Percentiles rank a stretch among this genome's conserved stretches.
Conservation (phyloP, 2,113 vertebrate genomes). For the Maccullochella peelii region DNA sequence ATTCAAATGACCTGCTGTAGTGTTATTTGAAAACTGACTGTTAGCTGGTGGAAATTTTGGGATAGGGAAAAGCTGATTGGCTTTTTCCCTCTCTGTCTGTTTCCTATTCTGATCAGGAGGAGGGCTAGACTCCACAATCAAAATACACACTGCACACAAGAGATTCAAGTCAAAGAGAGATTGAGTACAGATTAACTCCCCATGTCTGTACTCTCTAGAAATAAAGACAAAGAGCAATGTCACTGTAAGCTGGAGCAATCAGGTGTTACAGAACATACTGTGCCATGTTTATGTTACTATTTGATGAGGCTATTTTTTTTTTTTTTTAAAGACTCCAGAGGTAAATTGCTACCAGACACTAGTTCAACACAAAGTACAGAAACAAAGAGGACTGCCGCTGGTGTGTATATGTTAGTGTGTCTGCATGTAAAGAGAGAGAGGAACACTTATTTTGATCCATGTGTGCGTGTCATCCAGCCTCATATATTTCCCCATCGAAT, state of each 20-base stretch:
- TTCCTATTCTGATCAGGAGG: slow-evolving; percentile 21
- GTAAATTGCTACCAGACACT: background rate
- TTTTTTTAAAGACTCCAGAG: background rate
- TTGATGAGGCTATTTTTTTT: background rate
- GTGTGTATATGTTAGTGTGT: background rate
- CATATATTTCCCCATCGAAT: background rate
- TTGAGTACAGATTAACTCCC: background rate
- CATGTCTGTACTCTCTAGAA: background rate
- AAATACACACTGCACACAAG: background rate
- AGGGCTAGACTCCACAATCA: background rate
- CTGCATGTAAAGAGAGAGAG: background rate
- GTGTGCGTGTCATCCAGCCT: background rate
- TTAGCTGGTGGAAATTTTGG: background rate
- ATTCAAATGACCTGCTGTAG: background rate
- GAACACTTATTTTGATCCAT: background rate
- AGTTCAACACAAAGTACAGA: background rate
- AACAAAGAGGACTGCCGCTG: background rate
- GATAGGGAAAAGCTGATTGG: background rate
- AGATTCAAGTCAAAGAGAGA: background rate
- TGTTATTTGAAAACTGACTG: background rate
- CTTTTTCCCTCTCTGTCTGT: background rate
- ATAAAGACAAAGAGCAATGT: background rate
- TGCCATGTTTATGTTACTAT: background rate
- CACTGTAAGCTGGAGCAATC: background rate
- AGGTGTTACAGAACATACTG: background rate